A percentile compares a stretch with the other conserved stretches of the same genome.
phyloP scores from a whole-genome alignment of 2,888 invertebrate genomes.

The Tanytarsus gracilentus region DNA sequence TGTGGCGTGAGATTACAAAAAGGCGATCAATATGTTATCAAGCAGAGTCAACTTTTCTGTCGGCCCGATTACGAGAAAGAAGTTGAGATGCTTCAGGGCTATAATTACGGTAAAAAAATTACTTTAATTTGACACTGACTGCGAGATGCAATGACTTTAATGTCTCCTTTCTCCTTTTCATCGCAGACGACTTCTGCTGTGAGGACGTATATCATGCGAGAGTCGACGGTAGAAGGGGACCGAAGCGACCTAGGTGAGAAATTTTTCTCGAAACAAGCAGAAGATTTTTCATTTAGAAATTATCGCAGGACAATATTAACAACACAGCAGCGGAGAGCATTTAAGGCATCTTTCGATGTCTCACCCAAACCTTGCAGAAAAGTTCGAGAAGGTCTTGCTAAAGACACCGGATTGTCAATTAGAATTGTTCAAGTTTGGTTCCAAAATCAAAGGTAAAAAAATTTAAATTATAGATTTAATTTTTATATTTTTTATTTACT shows the following conservation, averaged over 20 bases:
- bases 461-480: not conserved
- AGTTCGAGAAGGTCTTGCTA: slow-evolving; percentile 70
- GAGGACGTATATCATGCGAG: slow-evolving; percentile 52
- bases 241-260: slow-evolving; percentile 55
- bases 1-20: slow-evolving; percentile 67
- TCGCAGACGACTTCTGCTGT: slow-evolving; percentile 49
- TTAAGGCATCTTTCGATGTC: slow-evolving; percentile 77
- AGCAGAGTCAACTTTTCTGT: slow-evolving; percentile 68
- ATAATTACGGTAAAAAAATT: slow-evolving; percentile 44
- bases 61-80: slow-evolving; percentile 72
- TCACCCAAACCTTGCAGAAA: slow-evolving; percentile 78
- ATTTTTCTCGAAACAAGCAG: too few species aligned
- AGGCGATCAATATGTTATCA: slow-evolving; percentile 73
- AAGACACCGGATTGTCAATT: slow-evolving; percentile 75
- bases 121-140: slow-evolving; percentile 10
- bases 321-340: slow-evolving; percentile 70
- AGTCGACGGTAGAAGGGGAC: slow-evolving; percentile 60
- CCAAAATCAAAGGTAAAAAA: not conserved
- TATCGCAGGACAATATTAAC: slow-evolving; percentile 63
- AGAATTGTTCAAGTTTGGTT: slow-evolving; percentile 59
- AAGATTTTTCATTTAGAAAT: too few species aligned
- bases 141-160: not conserved
- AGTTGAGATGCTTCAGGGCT: slow-evolving; percentile 60
- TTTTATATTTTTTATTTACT: too few species aligned
- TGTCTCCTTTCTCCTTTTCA: slow-evolving; percentile 2